A percentile compares a stretch with the other conserved stretches of the same genome.
These are phyloP conservation scores for Lasiurus cinereus DNA, from an alignment of 2,113 vertebrate genomes.

Conservation along the genomic window DNA sequence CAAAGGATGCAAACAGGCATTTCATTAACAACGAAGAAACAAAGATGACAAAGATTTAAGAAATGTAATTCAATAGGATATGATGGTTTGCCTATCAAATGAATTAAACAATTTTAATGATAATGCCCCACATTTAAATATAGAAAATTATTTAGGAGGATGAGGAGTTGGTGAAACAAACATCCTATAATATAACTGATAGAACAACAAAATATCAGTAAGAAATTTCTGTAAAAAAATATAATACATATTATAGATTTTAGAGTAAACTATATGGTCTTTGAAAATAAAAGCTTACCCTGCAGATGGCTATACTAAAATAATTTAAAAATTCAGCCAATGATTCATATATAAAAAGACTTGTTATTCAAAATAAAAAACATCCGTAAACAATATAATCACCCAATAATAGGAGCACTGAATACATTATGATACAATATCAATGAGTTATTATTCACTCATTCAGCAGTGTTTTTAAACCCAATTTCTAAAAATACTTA, in stretches of 20 bases:
- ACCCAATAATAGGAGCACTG: not conserved
- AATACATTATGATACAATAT: slow-evolving; percentile 3
- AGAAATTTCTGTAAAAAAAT: slow-evolving; percentile 13
- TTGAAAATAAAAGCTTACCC: slow-evolving; percentile 17
- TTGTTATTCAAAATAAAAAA: not conserved
- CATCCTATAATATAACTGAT: not conserved
- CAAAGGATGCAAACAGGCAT: not conserved
- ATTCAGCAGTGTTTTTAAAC: slow-evolving; percentile 19
- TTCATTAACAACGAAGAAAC: not conserved
- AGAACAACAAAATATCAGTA: slow-evolving; percentile 22
- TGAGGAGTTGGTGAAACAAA: not conserved
- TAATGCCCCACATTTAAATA: not conserved
- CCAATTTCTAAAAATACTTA: not conserved
- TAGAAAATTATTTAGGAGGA: not conserved
- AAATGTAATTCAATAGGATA: not conserved
- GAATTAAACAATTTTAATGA: slow-evolving; percentile 11
- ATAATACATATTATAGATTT: not conserved
- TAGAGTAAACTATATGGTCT: not conserved
- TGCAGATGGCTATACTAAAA: not conserved
- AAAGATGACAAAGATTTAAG: not conserved
- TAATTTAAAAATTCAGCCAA: not conserved
- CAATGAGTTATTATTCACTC: not conserved
- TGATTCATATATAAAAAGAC: not conserved
- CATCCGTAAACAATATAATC: not conserved
- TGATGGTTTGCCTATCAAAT: not conserved